Conservation (phyloP, 1,140 invertebrate genomes). For the Papilio polyxenes region DNA sequence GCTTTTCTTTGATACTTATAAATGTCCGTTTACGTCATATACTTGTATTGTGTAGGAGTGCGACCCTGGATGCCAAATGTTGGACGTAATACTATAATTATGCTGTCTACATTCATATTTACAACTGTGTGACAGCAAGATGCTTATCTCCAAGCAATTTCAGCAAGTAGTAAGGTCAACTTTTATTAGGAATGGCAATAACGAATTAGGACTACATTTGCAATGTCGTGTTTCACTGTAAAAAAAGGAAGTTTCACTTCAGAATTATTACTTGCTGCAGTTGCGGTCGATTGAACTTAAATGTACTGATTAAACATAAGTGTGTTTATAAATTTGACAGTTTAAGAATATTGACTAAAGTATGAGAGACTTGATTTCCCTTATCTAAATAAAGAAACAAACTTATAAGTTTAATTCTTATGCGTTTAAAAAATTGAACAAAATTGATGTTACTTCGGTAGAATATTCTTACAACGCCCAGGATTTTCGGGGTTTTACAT, state of each 20-base stretch:
- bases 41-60: constrained; percentile 48
- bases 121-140: constrained; percentile 46
- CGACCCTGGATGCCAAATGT: constrained; percentile 59
- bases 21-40: constrained; percentile 4
- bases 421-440: too few species aligned
- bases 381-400: too few species aligned
- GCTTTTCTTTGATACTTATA: not conserved
- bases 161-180: constrained; percentile 62
- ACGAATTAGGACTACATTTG: constrained; percentile 42
- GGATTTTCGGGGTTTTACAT: not conserved
- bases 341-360: not conserved
- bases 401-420: not conserved
- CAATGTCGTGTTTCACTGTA: constrained; percentile 37
- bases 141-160: constrained; percentile 66
- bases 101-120: constrained; percentile 45
- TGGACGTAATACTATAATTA: constrained; percentile 57
- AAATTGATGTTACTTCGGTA: too few species aligned
- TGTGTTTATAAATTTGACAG: not conserved
- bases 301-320: not conserved
- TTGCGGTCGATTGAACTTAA: constrained; percentile 20
- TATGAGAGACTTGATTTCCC: too few species aligned
- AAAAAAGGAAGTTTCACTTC: constrained; percentile 46
- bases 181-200: constrained; percentile 60
- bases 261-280: constrained; percentile 2
- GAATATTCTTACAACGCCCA: too few species aligned